A percentile compares a stretch with the other conserved stretches of the same genome.
phyloP scores from a whole-genome alignment of 2,113 vertebrate genomes.

The Siniperca chuatsi region DNA sequence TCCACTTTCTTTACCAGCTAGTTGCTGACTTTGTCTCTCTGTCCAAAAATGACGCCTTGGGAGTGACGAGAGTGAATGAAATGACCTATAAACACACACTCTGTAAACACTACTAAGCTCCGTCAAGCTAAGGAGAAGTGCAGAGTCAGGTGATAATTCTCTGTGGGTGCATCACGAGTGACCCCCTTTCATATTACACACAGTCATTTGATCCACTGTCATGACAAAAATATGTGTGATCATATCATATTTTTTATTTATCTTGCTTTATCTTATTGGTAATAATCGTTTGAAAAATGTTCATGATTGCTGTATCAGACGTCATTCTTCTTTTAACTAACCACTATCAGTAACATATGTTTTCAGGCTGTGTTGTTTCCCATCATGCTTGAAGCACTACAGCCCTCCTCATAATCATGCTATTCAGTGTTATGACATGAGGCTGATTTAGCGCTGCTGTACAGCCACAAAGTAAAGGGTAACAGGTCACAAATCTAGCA shows the following conservation, averaged over 20 bases:
- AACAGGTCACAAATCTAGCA: background rate
- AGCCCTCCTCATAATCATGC: background rate
- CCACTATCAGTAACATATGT: background rate
- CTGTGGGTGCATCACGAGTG: background rate
- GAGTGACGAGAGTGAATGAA: too few relatives aligned
- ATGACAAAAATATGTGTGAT: background rate
- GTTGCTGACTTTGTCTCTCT: too few relatives aligned
- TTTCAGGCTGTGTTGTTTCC: background rate
- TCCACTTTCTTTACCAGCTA: too few relatives aligned
- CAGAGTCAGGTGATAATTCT: background rate
- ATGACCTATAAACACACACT: too few relatives aligned
- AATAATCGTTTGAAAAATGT: too few relatives aligned
- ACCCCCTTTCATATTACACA: background rate
- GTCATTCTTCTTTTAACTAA: background rate
- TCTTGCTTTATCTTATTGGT: background rate
- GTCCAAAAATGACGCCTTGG: too few relatives aligned
- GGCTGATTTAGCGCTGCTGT: slow-evolving; percentile 3
- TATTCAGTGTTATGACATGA: background rate
- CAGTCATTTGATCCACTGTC: background rate
- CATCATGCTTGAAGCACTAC: background rate
- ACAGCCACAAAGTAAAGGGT: slow-evolving; percentile 4
- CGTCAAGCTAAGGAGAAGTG: background rate
- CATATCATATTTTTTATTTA: background rate
- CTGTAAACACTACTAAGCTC: background rate
- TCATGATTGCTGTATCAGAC: background rate